A percentile compares a stretch with the other conserved stretches of the same genome.
Conservation (phyloP, 2,113 vertebrate genomes). For the Plestiodon gilberti region DNA sequence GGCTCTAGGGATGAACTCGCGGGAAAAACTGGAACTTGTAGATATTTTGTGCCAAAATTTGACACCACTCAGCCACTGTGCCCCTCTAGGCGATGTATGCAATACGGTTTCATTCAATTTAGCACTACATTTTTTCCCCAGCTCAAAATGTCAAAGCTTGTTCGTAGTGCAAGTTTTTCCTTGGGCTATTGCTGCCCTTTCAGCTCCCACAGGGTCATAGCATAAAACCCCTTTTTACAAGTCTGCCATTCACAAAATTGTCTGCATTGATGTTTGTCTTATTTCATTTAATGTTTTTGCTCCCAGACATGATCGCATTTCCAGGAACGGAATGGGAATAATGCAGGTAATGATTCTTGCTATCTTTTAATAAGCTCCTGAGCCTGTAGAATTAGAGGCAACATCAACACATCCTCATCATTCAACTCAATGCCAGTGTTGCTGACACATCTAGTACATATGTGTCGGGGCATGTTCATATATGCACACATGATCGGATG, state of each 20-base stretch:
- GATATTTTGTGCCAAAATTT: not conserved
- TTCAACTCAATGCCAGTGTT: no score
- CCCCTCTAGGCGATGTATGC: not conserved
- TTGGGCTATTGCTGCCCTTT: not conserved
- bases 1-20: not conserved
- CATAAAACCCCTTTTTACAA: not conserved
- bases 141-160: not conserved
- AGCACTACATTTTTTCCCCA: not conserved
- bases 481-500: no score
- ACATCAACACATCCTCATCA: no score
- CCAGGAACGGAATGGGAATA: not conserved
- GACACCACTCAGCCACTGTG: not conserved
- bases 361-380: not conserved
- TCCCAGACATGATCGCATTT: not conserved
- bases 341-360: not conserved
- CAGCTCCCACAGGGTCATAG: not conserved
- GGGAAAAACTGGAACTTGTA: not conserved
- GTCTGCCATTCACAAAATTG: not conserved
- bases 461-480: no score
- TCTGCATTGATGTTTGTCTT: not conserved
- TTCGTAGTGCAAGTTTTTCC: constrained; percentile 3
- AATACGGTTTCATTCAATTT: not conserved
- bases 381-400: not conserved
- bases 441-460: no score
- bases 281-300: not conserved